Percentiles rank a stretch among this genome's conserved stretches.
Evolutionary conservation across 2,888 invertebrate species (phyloP).

Genomic region (Nephrotoma appendiculata): DNA sequence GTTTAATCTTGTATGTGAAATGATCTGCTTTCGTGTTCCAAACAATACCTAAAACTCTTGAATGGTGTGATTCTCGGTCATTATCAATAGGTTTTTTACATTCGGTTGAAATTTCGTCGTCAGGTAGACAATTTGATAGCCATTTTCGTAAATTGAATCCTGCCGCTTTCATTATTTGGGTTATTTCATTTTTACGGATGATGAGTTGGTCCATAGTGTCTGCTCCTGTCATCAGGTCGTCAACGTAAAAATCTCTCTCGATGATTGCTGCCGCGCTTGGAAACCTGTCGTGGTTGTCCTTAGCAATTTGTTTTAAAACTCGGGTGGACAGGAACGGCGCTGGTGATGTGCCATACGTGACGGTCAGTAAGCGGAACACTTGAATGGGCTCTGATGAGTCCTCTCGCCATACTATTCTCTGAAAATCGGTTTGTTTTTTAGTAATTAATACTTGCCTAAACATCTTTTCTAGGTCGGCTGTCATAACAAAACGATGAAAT

Average conservation of each 20-base stretch:
- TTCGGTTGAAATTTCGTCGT: too few relatives aligned
- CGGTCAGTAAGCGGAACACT: background rate
- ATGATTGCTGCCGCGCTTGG: constrained; percentile 13
- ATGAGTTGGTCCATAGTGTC: constrained; percentile 7
- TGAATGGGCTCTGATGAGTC: background rate
- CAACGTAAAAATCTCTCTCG: constrained; percentile 15
- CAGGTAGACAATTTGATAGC: too few relatives aligned
- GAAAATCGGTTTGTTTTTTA: background rate
- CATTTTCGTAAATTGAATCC: too few relatives aligned
- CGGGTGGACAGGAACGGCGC: too few relatives aligned
- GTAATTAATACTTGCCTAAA: background rate
- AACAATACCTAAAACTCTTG: too few relatives aligned
- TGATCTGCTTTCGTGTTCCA: too few relatives aligned
- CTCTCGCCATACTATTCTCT: background rate
- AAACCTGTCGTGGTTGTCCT: constrained; percentile 14
- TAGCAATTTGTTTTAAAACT: constrained; percentile 4
- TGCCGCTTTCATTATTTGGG: background rate
- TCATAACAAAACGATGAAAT: background rate
- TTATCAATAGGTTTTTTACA: too few relatives aligned
- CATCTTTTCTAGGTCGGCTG: background rate
- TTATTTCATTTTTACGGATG: background rate
- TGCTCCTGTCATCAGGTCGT: constrained; percentile 14
- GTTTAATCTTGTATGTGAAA: too few relatives aligned
- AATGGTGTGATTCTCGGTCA: too few relatives aligned
- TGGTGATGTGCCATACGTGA: too few relatives aligned